Conservation (phyloP, 2,888 invertebrate species). For the Azorinus chamasolen region DNA sequence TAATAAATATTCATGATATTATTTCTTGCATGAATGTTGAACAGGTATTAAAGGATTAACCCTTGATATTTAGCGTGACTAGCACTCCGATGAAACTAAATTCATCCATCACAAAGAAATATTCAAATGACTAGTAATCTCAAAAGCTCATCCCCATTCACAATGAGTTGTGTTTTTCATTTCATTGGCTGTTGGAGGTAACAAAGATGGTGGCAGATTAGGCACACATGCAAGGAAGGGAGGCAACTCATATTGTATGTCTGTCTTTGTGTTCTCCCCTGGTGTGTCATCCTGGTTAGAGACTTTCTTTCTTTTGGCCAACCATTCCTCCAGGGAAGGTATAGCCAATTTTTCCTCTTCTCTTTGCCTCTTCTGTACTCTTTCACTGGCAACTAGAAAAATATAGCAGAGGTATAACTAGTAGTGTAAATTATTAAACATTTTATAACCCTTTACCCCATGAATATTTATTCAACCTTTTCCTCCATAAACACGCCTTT, state of each 20-base stretch:
- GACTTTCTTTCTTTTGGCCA: slow-evolving; percentile 61
- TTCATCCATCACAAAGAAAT: too few species aligned
- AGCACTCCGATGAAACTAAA: too few species aligned
- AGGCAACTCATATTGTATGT: slow-evolving; percentile 50
- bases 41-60: too few species aligned
- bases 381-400: slow-evolving; percentile 25
- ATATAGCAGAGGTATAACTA: not conserved
- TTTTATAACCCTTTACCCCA: too few species aligned
- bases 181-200: slow-evolving; percentile 59
- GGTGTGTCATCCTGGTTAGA: not conserved
- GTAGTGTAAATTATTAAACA: not conserved
- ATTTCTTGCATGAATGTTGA: too few species aligned
- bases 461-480: too few species aligned
- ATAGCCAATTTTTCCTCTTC: not conserved
- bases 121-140: too few species aligned
- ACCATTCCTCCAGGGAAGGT: slow-evolving; percentile 68
- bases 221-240: slow-evolving; percentile 52
- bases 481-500: too few species aligned
- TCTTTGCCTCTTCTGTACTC: slow-evolving; percentile 20
- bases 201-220: slow-evolving; percentile 58
- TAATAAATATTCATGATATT: too few species aligned
- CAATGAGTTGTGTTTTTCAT: slow-evolving; percentile 25
- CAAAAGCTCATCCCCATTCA: slow-evolving; percentile 57
- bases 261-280: not conserved
- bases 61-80: too few species aligned